These are phyloP conservation scores for Melopsittacus undulatus DNA, from an alignment of 2,797 vertebrate genomes.

Conservation along the genomic window DNA sequence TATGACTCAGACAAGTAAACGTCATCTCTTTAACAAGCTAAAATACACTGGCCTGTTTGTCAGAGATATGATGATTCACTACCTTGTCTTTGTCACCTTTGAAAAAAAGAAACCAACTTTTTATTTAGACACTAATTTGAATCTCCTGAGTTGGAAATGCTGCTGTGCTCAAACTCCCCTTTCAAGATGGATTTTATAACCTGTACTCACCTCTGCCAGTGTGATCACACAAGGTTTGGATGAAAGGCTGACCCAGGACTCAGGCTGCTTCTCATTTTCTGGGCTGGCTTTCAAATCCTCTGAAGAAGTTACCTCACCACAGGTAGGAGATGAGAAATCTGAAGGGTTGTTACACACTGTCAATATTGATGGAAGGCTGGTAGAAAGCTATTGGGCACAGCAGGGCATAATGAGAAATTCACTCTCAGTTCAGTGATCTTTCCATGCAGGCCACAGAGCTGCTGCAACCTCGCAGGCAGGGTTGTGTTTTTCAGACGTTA, in stretches of 20 bases:
- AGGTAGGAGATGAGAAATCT: constrained; percentile 49
- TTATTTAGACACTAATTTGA: neutral
- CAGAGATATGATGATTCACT: neutral
- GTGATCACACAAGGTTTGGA: neutral
- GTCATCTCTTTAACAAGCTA: neutral
- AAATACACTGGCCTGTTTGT: neutral
- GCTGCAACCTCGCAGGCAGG: neutral
- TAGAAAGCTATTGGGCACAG: constrained; percentile 31
- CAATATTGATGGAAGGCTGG: neutral
- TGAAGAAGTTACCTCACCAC: constrained; percentile 5
- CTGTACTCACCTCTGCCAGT: neutral
- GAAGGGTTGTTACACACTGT: constrained; percentile 22
- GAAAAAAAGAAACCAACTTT: neutral
- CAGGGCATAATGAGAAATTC: constrained; percentile 1
- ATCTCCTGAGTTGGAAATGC: neutral
- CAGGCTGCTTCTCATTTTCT: constrained; percentile 24
- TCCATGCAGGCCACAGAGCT: neutral
- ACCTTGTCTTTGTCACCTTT: neutral
- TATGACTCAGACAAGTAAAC: neutral
- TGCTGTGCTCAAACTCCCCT: neutral
- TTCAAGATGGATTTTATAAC: neutral
- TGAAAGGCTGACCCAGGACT: constrained; percentile 14
- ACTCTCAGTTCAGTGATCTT: neutral
- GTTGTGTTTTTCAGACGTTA: neutral
- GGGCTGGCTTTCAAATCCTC: constrained; percentile 11